Evolutionary conservation across 2,113 vertebrate genomes (phyloP), one percentile per base, ranked within the genome.

Genomic region (Romanogobio albipinnatus): DNA sequence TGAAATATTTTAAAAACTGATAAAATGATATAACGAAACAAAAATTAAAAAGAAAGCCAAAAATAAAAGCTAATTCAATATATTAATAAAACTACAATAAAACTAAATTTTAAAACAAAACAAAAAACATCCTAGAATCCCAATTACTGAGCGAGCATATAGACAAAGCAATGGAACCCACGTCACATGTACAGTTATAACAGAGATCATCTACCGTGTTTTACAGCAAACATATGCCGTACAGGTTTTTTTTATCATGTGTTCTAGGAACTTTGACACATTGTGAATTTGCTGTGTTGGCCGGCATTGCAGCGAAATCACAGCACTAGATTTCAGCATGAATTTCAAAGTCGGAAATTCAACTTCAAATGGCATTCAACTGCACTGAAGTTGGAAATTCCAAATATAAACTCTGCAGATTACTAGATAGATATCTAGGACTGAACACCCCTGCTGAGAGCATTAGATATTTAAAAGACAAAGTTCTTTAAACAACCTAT

Each of bases 341-440:
- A 33, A 19, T 9, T 39, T 22, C 7, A 39, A 56, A 36, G 3
- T 66, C 7, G 6, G 14, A 66, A 66, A 66, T 3, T 9, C 17
- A 7, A 19, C 29, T 66, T 70, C 29, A 68, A 19, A 33, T 10
- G 33, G 4, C 33, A 36, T 68, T 68, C 64, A 36, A 1, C 19
- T 13, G 22, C 68, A n/a, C 22, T 24, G 4, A 64, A 73, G 22
- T 73, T 45, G 19, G 19, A 71, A n/a, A 71, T n/a, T 45, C 39
- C 19, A 45, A 56, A 22, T 22, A 73, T 13, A 73, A 73, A 24
- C 39, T 73, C 70, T 73, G 70, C 70, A 73, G 70, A 39, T 73
- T 39, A n/a, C n/a, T n/a, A 13, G 39, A 24, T 2, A 39, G 22
- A 73, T 7, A n/a, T 47, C 70, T 11, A 73, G 10, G 39, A 11